Evolutionary conservation across 2,888 invertebrate species (phyloP), one percentile per base, ranked within the genome.

Genomic region (Caenorhabditis uteleia): DNA sequence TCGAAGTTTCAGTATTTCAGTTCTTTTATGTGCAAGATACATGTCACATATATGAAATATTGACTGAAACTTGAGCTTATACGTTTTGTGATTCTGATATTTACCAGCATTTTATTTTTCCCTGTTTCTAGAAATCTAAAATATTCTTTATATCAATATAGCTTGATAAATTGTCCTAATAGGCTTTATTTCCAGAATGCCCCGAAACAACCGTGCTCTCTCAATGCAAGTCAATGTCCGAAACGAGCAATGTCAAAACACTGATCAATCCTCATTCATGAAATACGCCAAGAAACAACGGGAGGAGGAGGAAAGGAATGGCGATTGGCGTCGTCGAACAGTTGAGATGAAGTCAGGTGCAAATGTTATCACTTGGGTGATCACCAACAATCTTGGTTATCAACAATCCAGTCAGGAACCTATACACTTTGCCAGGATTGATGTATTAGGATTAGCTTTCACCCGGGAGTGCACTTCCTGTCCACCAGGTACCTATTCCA

Each of bases 351-450:
- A 53, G 26, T 45, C 53, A 3, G 72, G 72, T 23, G 29, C 86
- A 47, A 88, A 88, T 77, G 85, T 87, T 27, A 83, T 88, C 16
- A 85, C 85, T 51, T 88, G 88, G 88, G 86, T 85, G 68, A 86
- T 86, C 0, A 83, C 87, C 50, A 86, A 86, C 21, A 84, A 70
- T 51, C 47, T 68, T 0, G 78, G 73, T 68, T 55, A 39, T 18
- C 48, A 54, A 21, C 18, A 42, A 3, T 43, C 54, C 20, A 40
- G 53, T 14, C 57, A 56, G 16, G 82, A 80, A 48, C 76, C 76
- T 6, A 74, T 83, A 18, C 81, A 72, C 21, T 53, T 80, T 36
- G 68, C 74, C 29, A 65, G 73, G n/a, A 77, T 82, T 36, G 81
- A 80, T 48, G 68, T 81, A 39, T 34, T 56, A 86, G 88, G 88